Base-by-base conservation (phyloP, 2,113 vertebrate species). In the Chiloscyllium plagiosum region DNA sequence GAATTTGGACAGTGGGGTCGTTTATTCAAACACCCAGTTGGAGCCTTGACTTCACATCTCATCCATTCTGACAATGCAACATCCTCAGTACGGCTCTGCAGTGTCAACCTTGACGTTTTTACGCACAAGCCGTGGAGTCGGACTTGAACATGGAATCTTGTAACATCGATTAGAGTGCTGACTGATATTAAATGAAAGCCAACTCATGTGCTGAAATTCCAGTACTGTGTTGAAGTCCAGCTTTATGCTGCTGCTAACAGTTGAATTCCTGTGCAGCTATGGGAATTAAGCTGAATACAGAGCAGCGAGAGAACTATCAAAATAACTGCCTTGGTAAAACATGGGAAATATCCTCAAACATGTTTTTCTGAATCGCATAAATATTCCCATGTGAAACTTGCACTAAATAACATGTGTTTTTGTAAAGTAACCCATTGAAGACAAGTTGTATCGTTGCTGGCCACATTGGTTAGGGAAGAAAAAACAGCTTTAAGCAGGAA, bases 351-450 rank as follows among this genome's bases (percentile, higher is more conserved):
- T 61, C 24, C 12, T 90, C 50, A 90, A 33, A 42, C 37, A 26
- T 37, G 42, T 37, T 70, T 69, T 24, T 42, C n/a, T 94, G 92
- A 70, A 33, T 26, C 29, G 42, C 26, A 76, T 69, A 47, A 52
- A 72, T 50, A 50, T 95, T 95, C 94, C 69, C 94, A 95, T 95
- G 94, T 76, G 94, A 95, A 95, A 76, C 70, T 50, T 33, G 42
- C 42, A 52, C 26, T 5, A 33, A 47, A 29, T 70, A 72, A 52
- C 87, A 89, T 70, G 37, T 69, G 4, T 95, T 95, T 47, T 95
- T 52, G 24, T 72, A 15, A 22, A 69, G 68, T 47, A 50, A 70
- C 93, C 69, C 69, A 52, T 1, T 95, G 94, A 72, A 68, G 94
- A 52, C 1, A 13, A 50, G 24, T 33, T 47, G 52, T 76, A 29